Base-by-base conservation (phyloP, 1,140 invertebrate genomes). In the Zophobas morio region DNA sequence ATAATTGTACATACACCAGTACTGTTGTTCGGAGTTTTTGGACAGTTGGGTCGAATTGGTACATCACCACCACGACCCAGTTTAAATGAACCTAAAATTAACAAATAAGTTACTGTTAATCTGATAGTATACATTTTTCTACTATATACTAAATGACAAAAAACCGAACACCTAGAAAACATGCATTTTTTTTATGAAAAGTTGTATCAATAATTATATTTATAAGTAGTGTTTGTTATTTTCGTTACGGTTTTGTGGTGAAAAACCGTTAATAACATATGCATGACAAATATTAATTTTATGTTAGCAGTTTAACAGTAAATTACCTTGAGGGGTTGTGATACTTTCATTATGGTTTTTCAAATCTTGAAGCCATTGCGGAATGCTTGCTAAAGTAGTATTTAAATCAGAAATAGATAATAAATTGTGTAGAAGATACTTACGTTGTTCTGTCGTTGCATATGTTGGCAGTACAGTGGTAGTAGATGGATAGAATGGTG, bases 1-100 rank as follows among this genome's bases (percentile, higher is more conserved):
- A 73, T 5, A 20, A 73, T n/a, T 1, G 51, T 54, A 54, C 71
- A 73, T 39, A 6, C 54, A n/a, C 71, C 71, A 56, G 71, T 32
- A 40, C 49, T 35, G 49, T 71, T 71, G 8, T 20, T 5, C n/a
- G 71, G 71, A 53, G 71, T 73, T 40, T 42, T 53, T 1, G 71
- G 36, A 54, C 71, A 73, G 5, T 73, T n/a, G 33, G 39, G 39
- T 54, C 34, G n/a, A 8, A 36, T 56, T 0, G 36, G 37, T 34
- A 54, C 36, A 49, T 36, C 37, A 4, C 49, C 39, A 4, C 60
- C 33, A 33, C 42, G 37, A 1, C 37, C 71, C 71, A 73, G 39
- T 73, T 73, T 73, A 20, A 37, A 73, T 5, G 35, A 4, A 54
- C 71, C 71, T 72, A 5, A 34, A 35, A 72, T 72, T 32, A 35